phyloP scores from a whole-genome alignment of 2,113 vertebrate species.

The Dasypus novemcinctus region DNA sequence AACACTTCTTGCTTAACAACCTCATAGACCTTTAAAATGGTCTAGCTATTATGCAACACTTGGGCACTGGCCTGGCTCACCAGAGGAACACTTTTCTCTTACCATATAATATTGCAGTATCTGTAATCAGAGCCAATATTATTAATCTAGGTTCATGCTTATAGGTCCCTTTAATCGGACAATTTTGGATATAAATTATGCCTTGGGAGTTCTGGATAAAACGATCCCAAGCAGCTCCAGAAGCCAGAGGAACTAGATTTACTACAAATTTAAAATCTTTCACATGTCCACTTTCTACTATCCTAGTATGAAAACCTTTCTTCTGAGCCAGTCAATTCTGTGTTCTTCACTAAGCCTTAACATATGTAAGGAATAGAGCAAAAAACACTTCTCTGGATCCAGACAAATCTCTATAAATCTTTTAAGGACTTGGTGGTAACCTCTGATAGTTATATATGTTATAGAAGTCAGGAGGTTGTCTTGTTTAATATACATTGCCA shows the following conservation, averaged over 20 bases:
- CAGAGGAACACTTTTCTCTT: constrained; percentile 2
- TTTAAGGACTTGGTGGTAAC: not conserved
- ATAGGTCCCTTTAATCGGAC: constrained; percentile 45
- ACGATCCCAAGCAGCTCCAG: not conserved
- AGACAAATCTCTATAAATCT: constrained; percentile 54
- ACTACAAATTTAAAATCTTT: constrained; percentile 53
- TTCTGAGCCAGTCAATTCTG: not conserved
- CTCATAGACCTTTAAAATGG: constrained; percentile 44
- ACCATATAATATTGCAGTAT: constrained; percentile 18
- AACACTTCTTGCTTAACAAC: constrained; percentile 58
- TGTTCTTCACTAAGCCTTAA: constrained; percentile 38
- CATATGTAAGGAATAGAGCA: constrained; percentile 33
- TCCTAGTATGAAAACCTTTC: constrained; percentile 24
- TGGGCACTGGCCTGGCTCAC: constrained; percentile 1
- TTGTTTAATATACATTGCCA: not conserved
- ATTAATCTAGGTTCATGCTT: constrained; percentile 17
- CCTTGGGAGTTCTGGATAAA: constrained; percentile 2
- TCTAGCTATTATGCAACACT: constrained; percentile 25
- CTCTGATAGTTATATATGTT: not conserved
- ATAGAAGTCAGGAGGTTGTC: not conserved
- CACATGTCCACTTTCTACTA: constrained; percentile 1
- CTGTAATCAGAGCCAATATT: constrained; percentile 35
- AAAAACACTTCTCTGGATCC: not conserved
- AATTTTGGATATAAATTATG: constrained; percentile 42
- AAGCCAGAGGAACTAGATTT: constrained; percentile 22